Conservation (phyloP, 2,113 vertebrate species). For the Tiliqua scincoides region DNA sequence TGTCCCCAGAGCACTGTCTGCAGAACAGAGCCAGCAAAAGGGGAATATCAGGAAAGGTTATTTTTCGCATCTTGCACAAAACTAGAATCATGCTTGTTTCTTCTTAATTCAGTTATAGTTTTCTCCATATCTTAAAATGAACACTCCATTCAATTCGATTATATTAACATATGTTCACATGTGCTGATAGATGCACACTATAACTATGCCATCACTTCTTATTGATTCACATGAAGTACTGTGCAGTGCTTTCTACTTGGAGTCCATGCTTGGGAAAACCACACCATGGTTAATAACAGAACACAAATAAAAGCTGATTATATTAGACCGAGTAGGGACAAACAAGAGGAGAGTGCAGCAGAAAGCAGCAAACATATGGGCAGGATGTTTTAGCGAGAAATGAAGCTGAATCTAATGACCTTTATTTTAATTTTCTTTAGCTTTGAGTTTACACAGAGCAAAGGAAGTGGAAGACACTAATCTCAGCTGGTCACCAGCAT, state of each 20-base stretch:
- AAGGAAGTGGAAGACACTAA: slow-evolving; percentile 74
- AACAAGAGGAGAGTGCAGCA: slow-evolving; percentile 33
- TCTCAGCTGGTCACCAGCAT: slow-evolving; percentile 61
- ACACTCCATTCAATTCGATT: neutral
- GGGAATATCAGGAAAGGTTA: neutral
- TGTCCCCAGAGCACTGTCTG: neutral
- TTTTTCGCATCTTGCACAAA: neutral
- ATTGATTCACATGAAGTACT: neutral
- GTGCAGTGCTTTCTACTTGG: neutral
- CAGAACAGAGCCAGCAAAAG: neutral
- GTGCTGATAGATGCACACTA: neutral
- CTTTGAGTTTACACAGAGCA: slow-evolving; percentile 58
- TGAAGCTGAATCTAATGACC: slow-evolving; percentile 56
- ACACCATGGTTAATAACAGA: neutral
- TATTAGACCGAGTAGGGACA: slow-evolving; percentile 42
- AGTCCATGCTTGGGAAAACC: neutral
- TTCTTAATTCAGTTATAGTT: neutral
- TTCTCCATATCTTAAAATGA: neutral
- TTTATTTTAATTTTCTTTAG: slow-evolving; percentile 75
- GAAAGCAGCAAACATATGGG: slow-evolving; percentile 59
- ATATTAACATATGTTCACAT: neutral
- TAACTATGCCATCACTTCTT: neutral
- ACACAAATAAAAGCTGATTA: slow-evolving; percentile 32
- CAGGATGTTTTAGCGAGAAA: slow-evolving; percentile 59
- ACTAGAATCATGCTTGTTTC: neutral